A percentile compares a stretch with the other conserved stretches of the same genome.
Evolutionary conservation across 2,888 invertebrate species (phyloP).

Genomic region (Lepidonotus clava): DNA sequence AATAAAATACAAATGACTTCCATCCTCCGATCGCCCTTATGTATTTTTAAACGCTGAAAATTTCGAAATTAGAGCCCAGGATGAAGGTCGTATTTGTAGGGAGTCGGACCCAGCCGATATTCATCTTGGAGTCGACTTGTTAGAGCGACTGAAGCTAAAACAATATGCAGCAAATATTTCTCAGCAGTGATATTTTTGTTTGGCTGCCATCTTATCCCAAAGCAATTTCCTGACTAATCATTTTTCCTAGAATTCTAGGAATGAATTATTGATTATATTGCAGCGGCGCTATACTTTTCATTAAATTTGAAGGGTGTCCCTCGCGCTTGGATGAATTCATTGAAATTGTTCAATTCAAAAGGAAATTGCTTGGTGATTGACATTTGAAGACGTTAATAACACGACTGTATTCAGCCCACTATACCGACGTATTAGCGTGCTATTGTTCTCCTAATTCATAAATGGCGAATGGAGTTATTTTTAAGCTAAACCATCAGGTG

Average conservation of each 20-base stretch:
- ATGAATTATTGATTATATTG: conserved; percentile 54
- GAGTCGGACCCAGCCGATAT: neutral
- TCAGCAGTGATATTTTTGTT: conserved; percentile 37
- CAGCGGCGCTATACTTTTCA: conserved; percentile 50
- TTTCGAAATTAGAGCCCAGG: neutral
- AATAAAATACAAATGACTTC: conserved; percentile 24
- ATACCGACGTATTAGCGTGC: conserved; percentile 12
- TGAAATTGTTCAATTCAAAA: conserved; percentile 51
- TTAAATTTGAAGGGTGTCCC: conserved; percentile 40
- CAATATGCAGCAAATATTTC: conserved; percentile 50
- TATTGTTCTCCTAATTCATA: conserved; percentile 45
- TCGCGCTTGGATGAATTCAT: conserved; percentile 39
- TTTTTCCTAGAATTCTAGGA: conserved; percentile 47
- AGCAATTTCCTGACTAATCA: conserved; percentile 54
- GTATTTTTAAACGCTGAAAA: neutral
- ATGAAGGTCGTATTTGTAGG: neutral
- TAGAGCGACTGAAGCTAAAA: neutral
- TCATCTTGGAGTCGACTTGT: neutral
- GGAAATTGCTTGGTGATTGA: conserved; percentile 40
- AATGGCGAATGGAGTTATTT: conserved; percentile 43
- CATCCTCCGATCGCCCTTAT: neutral
- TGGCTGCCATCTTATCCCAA: conserved; percentile 51
- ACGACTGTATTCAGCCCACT: conserved; percentile 12
- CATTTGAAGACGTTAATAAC: conserved; percentile 39
- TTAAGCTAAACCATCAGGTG: conserved; percentile 33